Percentiles rank a stretch among this genome's conserved stretches.
These are phyloP conservation scores for Aphrophora alni DNA, from an alignment of 2,888 invertebrate genomes.

Conservation along the genomic window DNA sequence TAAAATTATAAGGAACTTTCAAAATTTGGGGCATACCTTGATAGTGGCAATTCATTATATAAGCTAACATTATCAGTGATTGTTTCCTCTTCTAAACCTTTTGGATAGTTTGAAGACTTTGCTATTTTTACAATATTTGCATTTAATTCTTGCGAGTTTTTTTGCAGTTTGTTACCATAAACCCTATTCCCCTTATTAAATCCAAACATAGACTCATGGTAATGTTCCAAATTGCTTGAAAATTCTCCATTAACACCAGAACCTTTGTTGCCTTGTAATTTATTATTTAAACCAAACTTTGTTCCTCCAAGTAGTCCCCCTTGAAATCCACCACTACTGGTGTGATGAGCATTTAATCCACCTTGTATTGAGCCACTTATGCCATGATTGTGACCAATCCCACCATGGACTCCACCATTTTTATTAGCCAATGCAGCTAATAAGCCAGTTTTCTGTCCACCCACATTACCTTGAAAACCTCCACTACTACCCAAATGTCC, in stretches of 20 bases:
- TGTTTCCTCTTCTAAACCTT: background rate
- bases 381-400: background rate
- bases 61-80: background rate
- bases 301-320: background rate
- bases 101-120: background rate
- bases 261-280: background rate
- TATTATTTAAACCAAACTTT: background rate
- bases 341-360: background rate
- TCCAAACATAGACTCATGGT: background rate
- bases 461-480: background rate
- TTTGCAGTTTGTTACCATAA: background rate
- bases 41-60: background rate
- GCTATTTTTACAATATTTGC: background rate
- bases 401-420: background rate
- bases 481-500: background rate
- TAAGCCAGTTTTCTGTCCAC: background rate
- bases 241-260: background rate
- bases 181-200: background rate
- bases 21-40: constrained; percentile 25
- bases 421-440: background rate
- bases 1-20: background rate
- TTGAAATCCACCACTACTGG: background rate
- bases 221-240: background rate
- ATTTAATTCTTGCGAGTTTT: background rate
- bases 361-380: background rate